phyloP scores from a whole-genome alignment of 2,888 invertebrate genomes.

The Caenorhabditis panamensis region DNA sequence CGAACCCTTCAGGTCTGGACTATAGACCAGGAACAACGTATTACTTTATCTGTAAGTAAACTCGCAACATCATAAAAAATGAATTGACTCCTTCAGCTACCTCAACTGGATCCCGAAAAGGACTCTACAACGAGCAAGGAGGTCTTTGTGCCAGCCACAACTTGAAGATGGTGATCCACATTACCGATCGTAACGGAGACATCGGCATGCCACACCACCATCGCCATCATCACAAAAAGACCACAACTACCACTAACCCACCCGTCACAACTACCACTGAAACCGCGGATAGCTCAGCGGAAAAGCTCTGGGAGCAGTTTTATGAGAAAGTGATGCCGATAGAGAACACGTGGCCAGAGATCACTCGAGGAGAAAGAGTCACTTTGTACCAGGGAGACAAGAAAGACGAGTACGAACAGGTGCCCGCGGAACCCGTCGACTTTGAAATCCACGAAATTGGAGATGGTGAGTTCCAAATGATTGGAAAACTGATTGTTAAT shows the following conservation, averaged over 20 bases:
- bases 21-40: slow-evolving; percentile 70
- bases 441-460: slow-evolving; percentile 74
- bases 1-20: slow-evolving; percentile 69
- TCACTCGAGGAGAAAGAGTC: slow-evolving; percentile 61
- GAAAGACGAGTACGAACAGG: slow-evolving; percentile 62
- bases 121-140: slow-evolving; percentile 67
- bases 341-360: slow-evolving; percentile 55
- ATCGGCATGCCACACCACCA: slow-evolving; percentile 58
- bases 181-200: slow-evolving; percentile 68
- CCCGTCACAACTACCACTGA: slow-evolving; percentile 37
- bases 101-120: slow-evolving; percentile 66
- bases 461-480: slow-evolving; percentile 60
- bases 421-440: slow-evolving; percentile 59
- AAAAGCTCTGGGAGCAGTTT: slow-evolving; percentile 67
- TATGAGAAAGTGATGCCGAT: slow-evolving; percentile 67
- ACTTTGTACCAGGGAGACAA: slow-evolving; percentile 62
- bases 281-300: slow-evolving; percentile 27
- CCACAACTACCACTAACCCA: slow-evolving; percentile 44
- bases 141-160: slow-evolving; percentile 72
- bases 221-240: slow-evolving; percentile 62
- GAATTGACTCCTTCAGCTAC: slow-evolving; percentile 74
- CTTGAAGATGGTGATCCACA: slow-evolving; percentile 72
- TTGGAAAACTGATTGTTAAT: neutral
- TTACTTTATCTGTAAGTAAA: slow-evolving; percentile 70
- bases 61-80: neutral